These are phyloP conservation scores for Andrena flavipes DNA, from an alignment of 2,888 invertebrate species.

Conservation along the genomic window DNA sequence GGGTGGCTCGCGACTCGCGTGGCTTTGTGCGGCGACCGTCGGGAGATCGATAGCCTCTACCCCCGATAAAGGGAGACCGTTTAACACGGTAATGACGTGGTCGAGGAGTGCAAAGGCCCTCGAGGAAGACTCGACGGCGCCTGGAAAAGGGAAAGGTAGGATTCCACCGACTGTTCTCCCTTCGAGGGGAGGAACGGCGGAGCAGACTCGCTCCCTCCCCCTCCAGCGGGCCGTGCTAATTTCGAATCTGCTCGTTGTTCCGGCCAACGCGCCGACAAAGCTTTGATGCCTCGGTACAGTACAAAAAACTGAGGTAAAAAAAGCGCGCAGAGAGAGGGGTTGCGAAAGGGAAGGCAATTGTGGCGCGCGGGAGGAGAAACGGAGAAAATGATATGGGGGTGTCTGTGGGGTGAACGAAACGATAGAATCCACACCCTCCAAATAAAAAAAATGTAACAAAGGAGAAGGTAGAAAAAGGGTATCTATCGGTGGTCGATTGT, in stretches of 20 bases:
- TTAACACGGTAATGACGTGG: constrained; percentile 67
- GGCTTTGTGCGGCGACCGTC: constrained; percentile 26
- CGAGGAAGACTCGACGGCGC: constrained; percentile 58
- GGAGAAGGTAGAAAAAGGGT: neutral
- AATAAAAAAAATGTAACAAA: neutral
- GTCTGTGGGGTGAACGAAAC: constrained; percentile 13
- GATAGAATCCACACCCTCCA: neutral
- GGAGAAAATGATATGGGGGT: neutral
- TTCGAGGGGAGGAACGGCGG: constrained; percentile 13
- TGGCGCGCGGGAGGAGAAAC: neutral
- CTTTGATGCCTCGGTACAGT: constrained; percentile 70
- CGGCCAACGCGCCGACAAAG: constrained; percentile 77
- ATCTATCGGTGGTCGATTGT: constrained; percentile 1
- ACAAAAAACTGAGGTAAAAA: constrained; percentile 58
- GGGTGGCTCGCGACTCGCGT: constrained; percentile 43
- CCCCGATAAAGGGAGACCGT: constrained; percentile 59
- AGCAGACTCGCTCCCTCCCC: constrained; percentile 44
- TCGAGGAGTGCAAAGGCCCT: constrained; percentile 62
- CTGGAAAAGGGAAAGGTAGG: constrained; percentile 64
- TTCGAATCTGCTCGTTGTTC: constrained; percentile 78
- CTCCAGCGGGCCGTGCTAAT: constrained; percentile 76
- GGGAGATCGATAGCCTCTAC: constrained; percentile 60
- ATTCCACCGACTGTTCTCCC: constrained; percentile 53
- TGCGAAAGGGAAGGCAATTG: neutral
- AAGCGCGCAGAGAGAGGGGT: neutral